Evolutionary conservation across 92 coral and sea anemone species (phyloP).

Genomic region (Umimayanthus chanpuru): DNA sequence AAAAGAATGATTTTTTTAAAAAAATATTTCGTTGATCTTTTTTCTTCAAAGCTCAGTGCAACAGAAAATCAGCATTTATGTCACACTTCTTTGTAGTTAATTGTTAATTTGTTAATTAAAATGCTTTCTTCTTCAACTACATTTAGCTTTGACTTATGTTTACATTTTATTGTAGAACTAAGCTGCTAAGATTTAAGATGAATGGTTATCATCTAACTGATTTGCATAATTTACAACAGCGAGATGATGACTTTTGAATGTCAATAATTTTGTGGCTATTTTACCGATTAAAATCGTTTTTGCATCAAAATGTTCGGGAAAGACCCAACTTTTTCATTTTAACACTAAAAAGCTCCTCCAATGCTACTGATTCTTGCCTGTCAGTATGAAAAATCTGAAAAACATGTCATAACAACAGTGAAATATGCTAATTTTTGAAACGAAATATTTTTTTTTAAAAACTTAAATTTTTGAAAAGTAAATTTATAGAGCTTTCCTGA

Average conservation of each 20-base stretch:
- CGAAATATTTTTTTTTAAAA: neutral
- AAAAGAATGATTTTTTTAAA: neutral
- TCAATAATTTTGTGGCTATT: conserved; percentile 27
- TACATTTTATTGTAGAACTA: conserved; percentile 10
- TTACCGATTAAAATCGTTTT: neutral
- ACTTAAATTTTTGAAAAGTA: conserved; percentile 18
- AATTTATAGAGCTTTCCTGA: conserved; percentile 18
- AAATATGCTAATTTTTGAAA: neutral
- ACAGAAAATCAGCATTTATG: conserved; percentile 22
- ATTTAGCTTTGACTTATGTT: conserved; percentile 19
- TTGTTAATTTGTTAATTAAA: conserved; percentile 22
- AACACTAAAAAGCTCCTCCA: conserved; percentile 16
- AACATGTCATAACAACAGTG: neutral
- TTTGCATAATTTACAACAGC: conserved; percentile 17
- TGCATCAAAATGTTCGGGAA: conserved; percentile 18
- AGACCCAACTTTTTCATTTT: neutral
- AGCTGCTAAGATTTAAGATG: conserved; percentile 12
- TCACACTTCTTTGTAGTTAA: conserved; percentile 29
- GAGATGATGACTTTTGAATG: conserved; percentile 21
- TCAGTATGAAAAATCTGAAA: neutral
- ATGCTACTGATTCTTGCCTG: neutral
- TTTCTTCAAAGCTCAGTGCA: conserved; percentile 18
- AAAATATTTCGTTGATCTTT: neutral
- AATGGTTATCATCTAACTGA: conserved; percentile 6
- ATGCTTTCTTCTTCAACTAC: conserved; percentile 13